A percentile compares a stretch with the other conserved stretches of the same genome.
Evolutionary conservation across 2,888 invertebrate species (phyloP).

Genomic region (Rhaphigaster nebulosa): DNA sequence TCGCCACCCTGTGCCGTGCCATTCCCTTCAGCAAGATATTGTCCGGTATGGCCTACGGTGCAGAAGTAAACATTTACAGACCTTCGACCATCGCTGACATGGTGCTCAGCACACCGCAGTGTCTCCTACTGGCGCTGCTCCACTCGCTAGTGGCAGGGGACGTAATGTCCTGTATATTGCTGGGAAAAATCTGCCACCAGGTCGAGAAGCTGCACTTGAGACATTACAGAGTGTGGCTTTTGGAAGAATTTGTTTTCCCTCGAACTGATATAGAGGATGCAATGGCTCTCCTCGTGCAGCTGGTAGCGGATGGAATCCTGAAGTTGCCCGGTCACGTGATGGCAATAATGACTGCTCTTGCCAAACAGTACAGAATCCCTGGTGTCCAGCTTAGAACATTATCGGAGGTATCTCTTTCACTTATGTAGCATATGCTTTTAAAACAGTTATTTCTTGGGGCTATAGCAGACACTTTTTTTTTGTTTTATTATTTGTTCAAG

Average conservation of each 20-base stretch:
- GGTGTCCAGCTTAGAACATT: neutral
- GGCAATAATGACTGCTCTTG: neutral
- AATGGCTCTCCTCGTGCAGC: no score
- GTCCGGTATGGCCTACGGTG: neutral
- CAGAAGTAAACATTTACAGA: neutral
- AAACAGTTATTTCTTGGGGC: no score
- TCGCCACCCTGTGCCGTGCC: neutral
- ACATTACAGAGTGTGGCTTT: neutral
- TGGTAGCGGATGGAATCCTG: no score
- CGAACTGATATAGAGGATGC: neutral
- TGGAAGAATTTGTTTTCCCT: neutral
- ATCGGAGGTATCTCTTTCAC: neutral
- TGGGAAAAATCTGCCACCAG: neutral
- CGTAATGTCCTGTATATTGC: neutral
- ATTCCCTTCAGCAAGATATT: neutral
- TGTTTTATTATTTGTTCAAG: no score
- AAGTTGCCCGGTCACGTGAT: no score
- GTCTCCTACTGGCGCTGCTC: neutral
- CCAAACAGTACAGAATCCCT: neutral
- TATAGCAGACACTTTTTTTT: no score
- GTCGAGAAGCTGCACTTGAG: no score
- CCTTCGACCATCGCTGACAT: neutral
- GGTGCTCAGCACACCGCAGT: no score
- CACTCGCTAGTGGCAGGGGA: neutral
- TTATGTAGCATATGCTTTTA: no score